phyloP scores from a whole-genome alignment of 2,113 vertebrate species.

The Craseonycteris thonglongyai region DNA sequence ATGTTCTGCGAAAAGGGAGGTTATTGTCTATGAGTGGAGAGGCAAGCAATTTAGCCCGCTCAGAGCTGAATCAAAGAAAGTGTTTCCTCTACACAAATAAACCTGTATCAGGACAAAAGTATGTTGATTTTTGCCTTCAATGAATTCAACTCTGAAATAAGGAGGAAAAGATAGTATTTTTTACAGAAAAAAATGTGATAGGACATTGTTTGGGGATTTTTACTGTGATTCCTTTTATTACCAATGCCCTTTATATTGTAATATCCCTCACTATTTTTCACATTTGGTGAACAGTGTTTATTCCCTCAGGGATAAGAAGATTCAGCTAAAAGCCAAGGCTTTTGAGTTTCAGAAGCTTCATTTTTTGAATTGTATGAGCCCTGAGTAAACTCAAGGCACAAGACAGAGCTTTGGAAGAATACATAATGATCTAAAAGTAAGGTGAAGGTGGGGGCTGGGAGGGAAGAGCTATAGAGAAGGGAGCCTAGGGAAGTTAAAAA shows the following conservation, averaged over 20 bases:
- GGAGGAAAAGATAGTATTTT: neutral
- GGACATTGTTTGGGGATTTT: neutral
- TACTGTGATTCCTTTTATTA: neutral
- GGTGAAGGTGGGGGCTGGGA: accelerated
- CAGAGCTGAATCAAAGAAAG: neutral
- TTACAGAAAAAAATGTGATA: neutral
- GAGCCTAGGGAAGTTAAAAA: neutral
- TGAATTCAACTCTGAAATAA: neutral
- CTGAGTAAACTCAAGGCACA: neutral
- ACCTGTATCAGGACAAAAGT: neutral
- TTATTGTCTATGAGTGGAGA: neutral
- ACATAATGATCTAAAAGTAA: neutral
- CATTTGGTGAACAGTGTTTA: neutral
- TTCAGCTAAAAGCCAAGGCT: neutral
- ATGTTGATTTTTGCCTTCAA: neutral
- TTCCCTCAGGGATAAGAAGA: neutral
- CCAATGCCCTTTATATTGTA: neutral
- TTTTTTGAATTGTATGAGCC: neutral
- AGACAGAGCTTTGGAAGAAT: neutral
- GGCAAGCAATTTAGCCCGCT: neutral
- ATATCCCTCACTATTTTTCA: neutral
- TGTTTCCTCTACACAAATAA: neutral
- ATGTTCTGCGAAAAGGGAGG: neutral
- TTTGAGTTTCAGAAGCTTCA: constrained; percentile 15
- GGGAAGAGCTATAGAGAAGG: neutral